Conservation (phyloP, 2,888 invertebrate genomes). For the Linnaemya tessellans region DNA sequence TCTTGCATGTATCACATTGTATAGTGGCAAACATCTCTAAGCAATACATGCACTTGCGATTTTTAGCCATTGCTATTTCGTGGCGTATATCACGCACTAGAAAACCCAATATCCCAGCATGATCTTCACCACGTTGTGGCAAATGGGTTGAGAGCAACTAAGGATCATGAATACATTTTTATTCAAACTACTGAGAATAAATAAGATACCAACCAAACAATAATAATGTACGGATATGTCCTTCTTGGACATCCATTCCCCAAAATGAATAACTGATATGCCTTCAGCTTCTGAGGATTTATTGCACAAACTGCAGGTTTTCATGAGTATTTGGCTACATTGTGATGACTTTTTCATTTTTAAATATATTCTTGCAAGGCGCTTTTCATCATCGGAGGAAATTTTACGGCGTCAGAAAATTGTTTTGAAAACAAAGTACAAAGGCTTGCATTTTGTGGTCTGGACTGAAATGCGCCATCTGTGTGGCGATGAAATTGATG, state of each 20-base stretch:
- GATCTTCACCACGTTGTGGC: constrained; percentile 87
- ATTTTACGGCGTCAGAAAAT: no score
- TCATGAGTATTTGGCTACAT: constrained; percentile 3
- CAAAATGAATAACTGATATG: constrained; percentile 74
- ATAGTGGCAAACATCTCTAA: constrained; percentile 75
- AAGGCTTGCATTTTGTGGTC: no score
- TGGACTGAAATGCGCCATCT: no score
- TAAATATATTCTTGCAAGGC: not conserved
- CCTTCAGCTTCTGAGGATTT: constrained; percentile 35
- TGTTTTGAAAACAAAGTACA: no score
- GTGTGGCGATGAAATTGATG: no score
- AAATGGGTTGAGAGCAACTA: constrained; percentile 89
- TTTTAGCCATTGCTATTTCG: constrained; percentile 85
- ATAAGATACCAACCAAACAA: constrained; percentile 77
- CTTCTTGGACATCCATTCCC: constrained; percentile 78
- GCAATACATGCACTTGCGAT: constrained; percentile 77
- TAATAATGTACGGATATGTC: constrained; percentile 78
- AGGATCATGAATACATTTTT: not conserved
- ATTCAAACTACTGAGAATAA: not conserved
- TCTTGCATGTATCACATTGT: constrained; percentile 76
- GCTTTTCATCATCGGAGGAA: no score
- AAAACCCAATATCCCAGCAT: constrained; percentile 91
- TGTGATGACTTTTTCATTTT: constrained; percentile 3
- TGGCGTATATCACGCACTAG: constrained; percentile 87
- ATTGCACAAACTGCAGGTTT: constrained; percentile 53